Evolutionary conservation across 2,888 invertebrate genomes (phyloP).

Genomic region (Ichneumoninae sp.): DNA sequence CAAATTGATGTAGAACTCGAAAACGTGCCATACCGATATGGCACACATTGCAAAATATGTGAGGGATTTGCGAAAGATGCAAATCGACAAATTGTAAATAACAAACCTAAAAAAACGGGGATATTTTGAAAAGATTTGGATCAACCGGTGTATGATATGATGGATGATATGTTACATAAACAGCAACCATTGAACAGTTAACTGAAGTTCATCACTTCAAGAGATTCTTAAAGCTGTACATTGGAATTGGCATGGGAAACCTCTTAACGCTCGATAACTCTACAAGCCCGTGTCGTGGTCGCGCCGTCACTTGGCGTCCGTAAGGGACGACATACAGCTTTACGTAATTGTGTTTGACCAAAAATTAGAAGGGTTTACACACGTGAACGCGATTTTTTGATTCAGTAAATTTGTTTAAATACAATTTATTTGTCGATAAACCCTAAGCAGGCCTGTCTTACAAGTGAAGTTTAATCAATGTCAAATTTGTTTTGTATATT

Average conservation of each 20-base stretch:
- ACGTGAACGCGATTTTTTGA: no score
- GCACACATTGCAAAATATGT: no score
- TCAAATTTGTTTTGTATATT: no score
- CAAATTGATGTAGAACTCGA: no score
- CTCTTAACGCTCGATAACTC: constrained; percentile 37
- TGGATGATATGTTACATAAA: constrained; percentile 50
- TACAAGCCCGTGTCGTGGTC: constrained; percentile 41
- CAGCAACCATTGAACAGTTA: constrained; percentile 60
- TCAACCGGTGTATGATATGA: background rate
- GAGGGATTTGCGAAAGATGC: background rate
- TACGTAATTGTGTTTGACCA: background rate
- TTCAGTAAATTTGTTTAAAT: no score
- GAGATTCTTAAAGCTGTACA: constrained; percentile 63
- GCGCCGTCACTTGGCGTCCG: background rate
- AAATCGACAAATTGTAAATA: background rate
- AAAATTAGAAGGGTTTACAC: no score
- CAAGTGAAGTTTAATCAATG: no score
- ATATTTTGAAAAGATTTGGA: background rate
- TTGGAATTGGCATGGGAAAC: constrained; percentile 56
- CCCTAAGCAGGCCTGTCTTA: no score
- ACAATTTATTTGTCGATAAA: no score
- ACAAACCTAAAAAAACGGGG: background rate
- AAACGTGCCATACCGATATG: no score
- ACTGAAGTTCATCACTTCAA: constrained; percentile 61
- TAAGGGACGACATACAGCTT: background rate